Evolutionary conservation across 2,888 invertebrate genomes (phyloP), one percentile per base, ranked within the genome.

Genomic region (Tiphia femorata): DNA sequence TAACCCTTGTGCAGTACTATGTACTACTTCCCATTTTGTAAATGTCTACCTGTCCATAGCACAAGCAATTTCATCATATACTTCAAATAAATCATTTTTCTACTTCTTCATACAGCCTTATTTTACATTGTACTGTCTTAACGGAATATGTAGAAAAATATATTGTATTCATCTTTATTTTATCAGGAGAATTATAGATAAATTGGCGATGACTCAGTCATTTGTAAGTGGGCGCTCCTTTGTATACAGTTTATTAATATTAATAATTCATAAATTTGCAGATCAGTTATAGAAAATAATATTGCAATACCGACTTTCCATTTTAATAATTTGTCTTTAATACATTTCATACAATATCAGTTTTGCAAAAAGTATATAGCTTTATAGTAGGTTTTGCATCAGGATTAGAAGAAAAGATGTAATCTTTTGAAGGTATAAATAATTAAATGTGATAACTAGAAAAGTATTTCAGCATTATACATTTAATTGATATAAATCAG

Each of bases 21-120:
- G n/a, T 12, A 40, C 42, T 52, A 70, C 64, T 70, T 67, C 67
- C 66, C 47, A 53, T 49, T 68, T 60, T 69, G 59, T 69, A 64
- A 65, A 73, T 67, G 53, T 64, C 68, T 74, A 75, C 72, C 78
- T 77, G 76, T 78, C 78, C 77, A 78, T 77, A 77, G 78, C 79
- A 75, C 72, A 76, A 78, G 77, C 74, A 66, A 65, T 63, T 51
- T 65, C 35, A 43, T 67, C 49, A 38, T 41, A 10, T 29, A 6
- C 33, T 12, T 54, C 49, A 30, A 17, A 27, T 50, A 27, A 47
- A 23, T 42, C 16, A 51, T 50, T 40, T 58, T 53, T 30, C 44
- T 16, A 49, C 37, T 40, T 55, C 40, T 21, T 43, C 44, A 44
- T 48, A 49, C 50, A 55, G 40, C 47, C 64, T 55, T 41, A 51